Evolutionary conservation across 2,113 vertebrate species (phyloP), one percentile per base, ranked within the genome.

Genomic region (Zingel zingel): DNA sequence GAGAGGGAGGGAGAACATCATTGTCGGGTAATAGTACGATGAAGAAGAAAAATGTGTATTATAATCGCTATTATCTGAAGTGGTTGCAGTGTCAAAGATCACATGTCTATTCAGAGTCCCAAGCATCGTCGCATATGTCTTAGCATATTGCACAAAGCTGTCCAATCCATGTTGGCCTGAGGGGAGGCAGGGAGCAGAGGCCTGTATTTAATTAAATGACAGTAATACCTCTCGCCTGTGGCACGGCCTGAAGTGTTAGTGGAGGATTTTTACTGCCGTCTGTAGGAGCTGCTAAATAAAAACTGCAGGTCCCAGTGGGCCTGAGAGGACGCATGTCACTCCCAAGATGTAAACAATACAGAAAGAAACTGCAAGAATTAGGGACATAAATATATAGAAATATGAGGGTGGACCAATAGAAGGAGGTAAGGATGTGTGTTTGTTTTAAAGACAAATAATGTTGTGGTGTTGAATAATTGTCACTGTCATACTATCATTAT

Each of bases 141-240:
- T 82, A 89, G 79, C 92, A 93, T 93, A 92, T 93, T 92, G 93
- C 82, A 86, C 89, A 90, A 94, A 89, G 91, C 89, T 84, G 89
- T 80, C 87, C 83, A 83, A 86, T 84, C 63, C 88, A 76, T 88
- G 85, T 77, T 65, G 94, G 96, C 97, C 96, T 95, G 91, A 95
- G 96, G 96, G 93, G 91, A 94, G 92, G 95, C 89, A 92, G 91
- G 91, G 95, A 96, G 89, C 83, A 85, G 75, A 79, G 88, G 90
- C 83, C 83, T 76, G 67, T 77, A 97, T 98, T 98, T 97, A 98
- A 99, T 98, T 97, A 97, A 95, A 96, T 96, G 96, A 97, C 95
- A 95, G 94, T 94, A 95, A 96, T 96, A 93, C 93, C 77, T 56
- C 56, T 74, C 79, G 91, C 95, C 94, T 91, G 91, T 92, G 93